phyloP scores from a whole-genome alignment of 2,113 vertebrate species.

The Cyprinodon brontotheroides region DNA sequence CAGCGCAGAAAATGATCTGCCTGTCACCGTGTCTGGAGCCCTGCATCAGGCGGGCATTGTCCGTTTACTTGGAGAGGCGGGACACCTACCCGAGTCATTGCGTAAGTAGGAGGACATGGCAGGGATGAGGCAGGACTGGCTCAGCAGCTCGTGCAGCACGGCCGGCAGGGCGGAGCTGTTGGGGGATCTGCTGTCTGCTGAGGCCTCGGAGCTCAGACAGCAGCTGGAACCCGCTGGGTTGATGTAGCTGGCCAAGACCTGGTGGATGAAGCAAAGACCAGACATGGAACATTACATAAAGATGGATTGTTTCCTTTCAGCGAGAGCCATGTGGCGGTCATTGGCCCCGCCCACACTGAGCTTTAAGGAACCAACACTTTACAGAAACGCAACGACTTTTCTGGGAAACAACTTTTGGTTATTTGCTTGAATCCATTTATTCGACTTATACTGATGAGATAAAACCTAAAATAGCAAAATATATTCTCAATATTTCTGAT shows the following conservation, averaged over 20 bases:
- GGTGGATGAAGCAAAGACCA: conserved; percentile 5
- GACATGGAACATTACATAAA: not conserved
- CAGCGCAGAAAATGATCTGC: no score
- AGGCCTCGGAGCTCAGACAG: conserved; percentile 81
- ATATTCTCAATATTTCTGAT: no score
- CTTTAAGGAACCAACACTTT: no score
- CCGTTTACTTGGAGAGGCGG: not conserved
- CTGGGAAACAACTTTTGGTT: no score
- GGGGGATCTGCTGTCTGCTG: conserved; percentile 84
- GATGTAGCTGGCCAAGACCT: conserved; percentile 99
- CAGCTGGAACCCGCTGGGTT: conserved; percentile 87
- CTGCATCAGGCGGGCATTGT: not conserved
- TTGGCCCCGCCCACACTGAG: no score
- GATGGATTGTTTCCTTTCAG: not conserved
- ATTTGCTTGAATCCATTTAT: no score
- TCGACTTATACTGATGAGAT: no score
- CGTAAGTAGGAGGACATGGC: conserved; percentile 98
- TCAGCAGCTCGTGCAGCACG: conserved; percentile 92
- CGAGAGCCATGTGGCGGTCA: no score
- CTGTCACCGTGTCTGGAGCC: not conserved
- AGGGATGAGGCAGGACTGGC: conserved; percentile 97
- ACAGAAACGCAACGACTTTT: not conserved
- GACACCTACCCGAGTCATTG: conserved; percentile 90
- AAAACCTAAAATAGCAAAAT: no score
- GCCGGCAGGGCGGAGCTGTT: conserved; percentile 91